These are phyloP conservation scores for Coelinius sp. DNA, from an alignment of 2,888 invertebrate species.

Conservation along the genomic window DNA sequence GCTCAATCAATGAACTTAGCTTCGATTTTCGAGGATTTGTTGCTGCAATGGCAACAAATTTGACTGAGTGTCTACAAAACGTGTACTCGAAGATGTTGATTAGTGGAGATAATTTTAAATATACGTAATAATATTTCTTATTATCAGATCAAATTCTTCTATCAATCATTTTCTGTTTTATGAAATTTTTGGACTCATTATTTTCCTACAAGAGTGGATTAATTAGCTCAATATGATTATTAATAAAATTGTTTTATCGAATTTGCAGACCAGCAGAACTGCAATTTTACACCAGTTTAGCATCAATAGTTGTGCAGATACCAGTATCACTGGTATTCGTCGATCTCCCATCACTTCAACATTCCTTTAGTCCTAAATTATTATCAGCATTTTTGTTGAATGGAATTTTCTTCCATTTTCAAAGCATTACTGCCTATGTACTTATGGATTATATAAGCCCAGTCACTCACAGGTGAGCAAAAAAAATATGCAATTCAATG, in stretches of 20 bases:
- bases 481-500: background rate
- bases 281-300: constrained; percentile 84
- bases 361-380: constrained; percentile 72
- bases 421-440: constrained; percentile 85
- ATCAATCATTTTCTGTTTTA: too few relatives aligned
- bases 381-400: constrained; percentile 77
- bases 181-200: too few relatives aligned
- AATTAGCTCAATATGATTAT: constrained; percentile 5
- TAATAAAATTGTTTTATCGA: background rate
- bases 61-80: constrained; percentile 85
- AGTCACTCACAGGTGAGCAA: constrained; percentile 82
- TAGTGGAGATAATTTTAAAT: constrained; percentile 81
- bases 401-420: constrained; percentile 84
- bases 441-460: constrained; percentile 86
- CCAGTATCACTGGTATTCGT: constrained; percentile 79
- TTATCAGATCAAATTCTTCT: too few relatives aligned
- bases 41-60: constrained; percentile 83
- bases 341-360: constrained; percentile 73
- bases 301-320: constrained; percentile 81
- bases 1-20: constrained; percentile 84
- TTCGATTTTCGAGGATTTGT: constrained; percentile 81
- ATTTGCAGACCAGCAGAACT: constrained; percentile 79
- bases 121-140: constrained; percentile 81
- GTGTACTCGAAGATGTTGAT: constrained; percentile 85
- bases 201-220: too few relatives aligned